A percentile compares a stretch with the other conserved stretches of the same genome.
Conservation (phyloP, 2,113 vertebrate species). For the Mystacornis crossleyi region DNA sequence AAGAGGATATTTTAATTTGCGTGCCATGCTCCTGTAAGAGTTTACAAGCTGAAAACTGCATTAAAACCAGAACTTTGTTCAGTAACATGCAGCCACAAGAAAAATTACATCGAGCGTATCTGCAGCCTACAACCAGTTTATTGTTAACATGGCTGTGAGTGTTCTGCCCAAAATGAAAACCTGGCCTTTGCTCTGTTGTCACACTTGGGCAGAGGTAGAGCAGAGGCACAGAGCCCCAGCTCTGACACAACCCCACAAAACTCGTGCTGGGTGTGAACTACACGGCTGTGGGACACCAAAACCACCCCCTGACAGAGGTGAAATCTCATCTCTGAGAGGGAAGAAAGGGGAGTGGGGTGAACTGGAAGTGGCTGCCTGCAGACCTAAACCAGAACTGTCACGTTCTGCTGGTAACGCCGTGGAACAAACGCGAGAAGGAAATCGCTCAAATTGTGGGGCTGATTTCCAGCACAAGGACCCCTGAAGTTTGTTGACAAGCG, state of each 20-base stretch:
- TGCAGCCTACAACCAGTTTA: neutral
- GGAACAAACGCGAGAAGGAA: neutral
- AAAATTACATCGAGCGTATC: neutral
- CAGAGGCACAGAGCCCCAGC: neutral
- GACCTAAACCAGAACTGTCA: neutral
- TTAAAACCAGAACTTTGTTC: neutral
- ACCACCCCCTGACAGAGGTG: neutral
- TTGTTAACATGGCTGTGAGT: neutral
- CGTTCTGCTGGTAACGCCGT: neutral
- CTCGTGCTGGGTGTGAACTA: rapidly evolving
- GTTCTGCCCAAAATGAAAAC: neutral
- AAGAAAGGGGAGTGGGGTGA: neutral
- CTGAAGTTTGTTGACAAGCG: neutral
- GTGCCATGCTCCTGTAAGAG: neutral
- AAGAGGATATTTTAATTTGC: neutral
- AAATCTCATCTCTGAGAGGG: rapidly evolving
- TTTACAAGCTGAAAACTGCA: slow-evolving; percentile 31
- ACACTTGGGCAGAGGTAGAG: neutral
- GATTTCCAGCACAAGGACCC: neutral
- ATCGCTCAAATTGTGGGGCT: neutral
- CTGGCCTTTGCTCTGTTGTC: neutral
- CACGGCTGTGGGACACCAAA: neutral
- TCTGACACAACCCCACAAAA: neutral
- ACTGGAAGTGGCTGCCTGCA: neutral
- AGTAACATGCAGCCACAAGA: neutral